These are phyloP conservation scores for Poeciliopsis paucimaculata DNA, from an alignment of 2,797 vertebrate genomes.

Conservation along the genomic window DNA sequence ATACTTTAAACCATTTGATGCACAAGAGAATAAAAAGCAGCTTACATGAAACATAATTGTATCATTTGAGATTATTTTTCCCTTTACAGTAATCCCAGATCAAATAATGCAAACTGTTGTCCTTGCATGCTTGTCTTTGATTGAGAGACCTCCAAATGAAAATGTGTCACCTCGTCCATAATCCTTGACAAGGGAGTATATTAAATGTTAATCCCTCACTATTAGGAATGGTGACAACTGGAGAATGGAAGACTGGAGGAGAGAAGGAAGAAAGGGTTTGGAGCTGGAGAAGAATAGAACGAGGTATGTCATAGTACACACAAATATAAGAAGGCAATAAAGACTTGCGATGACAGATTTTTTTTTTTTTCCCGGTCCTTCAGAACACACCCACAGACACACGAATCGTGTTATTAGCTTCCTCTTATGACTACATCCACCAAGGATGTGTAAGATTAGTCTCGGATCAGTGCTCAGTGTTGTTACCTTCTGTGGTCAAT, in stretches of 20 bases:
- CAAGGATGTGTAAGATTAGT: conserved; percentile 64
- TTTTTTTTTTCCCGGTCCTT: conserved; percentile 11
- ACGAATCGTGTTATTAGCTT: conserved; percentile 50
- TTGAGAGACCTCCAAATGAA: conserved; percentile 57
- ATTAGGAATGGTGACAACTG: conserved; percentile 60
- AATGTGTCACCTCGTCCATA: conserved; percentile 73
- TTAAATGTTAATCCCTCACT: conserved; percentile 73
- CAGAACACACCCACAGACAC: conserved; percentile 23
- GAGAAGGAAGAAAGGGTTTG: neutral
- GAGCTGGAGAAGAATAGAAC: conserved; percentile 24
- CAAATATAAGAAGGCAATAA: conserved; percentile 39
- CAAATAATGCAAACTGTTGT: conserved; percentile 50
- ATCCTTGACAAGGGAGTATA: conserved; percentile 69
- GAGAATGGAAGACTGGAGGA: neutral
- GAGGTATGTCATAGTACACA: conserved; percentile 21
- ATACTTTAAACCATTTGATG: conserved; percentile 61
- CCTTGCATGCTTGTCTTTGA: conserved; percentile 38
- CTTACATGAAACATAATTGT: conserved; percentile 64
- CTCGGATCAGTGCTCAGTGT: conserved; percentile 52
- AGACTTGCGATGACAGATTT: conserved; percentile 36
- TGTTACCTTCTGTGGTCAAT: conserved; percentile 64
- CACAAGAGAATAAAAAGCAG: conserved; percentile 52
- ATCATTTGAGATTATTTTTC: conserved; percentile 61
- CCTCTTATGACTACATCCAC: conserved; percentile 44
- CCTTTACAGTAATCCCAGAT: conserved; percentile 57